Base-by-base conservation (phyloP, 2,888 invertebrate genomes). In the Alcis repandata region DNA sequence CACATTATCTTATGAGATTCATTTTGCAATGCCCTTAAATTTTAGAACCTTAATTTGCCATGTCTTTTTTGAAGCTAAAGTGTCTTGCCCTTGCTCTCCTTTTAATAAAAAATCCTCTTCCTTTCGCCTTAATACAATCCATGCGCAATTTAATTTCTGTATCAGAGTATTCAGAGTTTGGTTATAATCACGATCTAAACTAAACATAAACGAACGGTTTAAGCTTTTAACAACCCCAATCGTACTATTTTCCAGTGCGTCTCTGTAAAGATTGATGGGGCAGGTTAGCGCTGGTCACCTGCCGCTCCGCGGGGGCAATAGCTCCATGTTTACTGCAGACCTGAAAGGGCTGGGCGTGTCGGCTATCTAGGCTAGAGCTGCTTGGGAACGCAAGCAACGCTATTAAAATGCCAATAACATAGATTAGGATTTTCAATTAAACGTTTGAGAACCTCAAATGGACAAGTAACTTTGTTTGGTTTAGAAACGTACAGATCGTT, bases 231-330 rank as follows among this genome's bases (percentile, higher is more conserved):
- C 19, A 19, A n/a, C 46, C 22, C 22, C 22, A 4, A 2, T 13
- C n/a, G 0, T n/a, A 19, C 19, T 46, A 13, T 17, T 7, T 54
- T 17, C 38, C 59, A 70, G 20, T 70, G 54, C 60, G 57, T 19
- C 43, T 32, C 62, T 59, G 62, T 6, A 33, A 19, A 43, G 57
- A 65, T 74, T 70, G 72, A 80, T 73, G 80, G 71, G 69, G 78
- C 76, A 69, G 79, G 78, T 77, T 79, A 77, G 70, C 72, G 69
- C 71, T 59, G 65, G 59, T 69, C 67, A 70, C 71, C 70, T 70
- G 71, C 71, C 72, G 68, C 66, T 70, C 73, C 63, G 68, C 68
- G 72, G 62, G 73, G 72, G 73, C 76, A 79, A 77, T 77, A 71
- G 68, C 75, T 66, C 70, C 74, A 70, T 67, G 74, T 71, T 74